A percentile compares a stretch with the other conserved stretches of the same genome.
Conservation (phyloP, 1,140 invertebrate genomes). For the Pseudomyrmex sp. region DNA sequence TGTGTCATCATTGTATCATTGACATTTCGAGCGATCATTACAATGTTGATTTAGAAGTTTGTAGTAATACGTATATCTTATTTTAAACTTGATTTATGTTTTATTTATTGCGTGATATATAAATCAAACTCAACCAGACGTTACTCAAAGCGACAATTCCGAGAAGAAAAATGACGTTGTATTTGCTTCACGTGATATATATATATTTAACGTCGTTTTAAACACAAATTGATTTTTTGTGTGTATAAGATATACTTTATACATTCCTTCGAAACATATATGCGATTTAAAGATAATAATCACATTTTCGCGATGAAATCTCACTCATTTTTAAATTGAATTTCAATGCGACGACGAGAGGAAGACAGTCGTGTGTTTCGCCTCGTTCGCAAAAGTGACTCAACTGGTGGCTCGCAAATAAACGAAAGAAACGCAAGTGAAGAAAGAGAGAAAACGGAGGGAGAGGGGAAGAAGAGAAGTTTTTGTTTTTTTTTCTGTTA, state of each 20-base stretch:
- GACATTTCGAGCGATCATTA: too few relatives aligned
- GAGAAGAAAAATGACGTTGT: too few relatives aligned
- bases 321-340: conserved; percentile 27
- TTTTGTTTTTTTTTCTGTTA: not conserved
- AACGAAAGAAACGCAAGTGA: conserved; percentile 37
- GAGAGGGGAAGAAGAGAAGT: conserved; percentile 19
- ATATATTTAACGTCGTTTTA: not conserved
- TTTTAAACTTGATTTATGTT: too few relatives aligned
- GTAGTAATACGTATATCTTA: too few relatives aligned
- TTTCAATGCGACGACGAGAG: not conserved
- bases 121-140: too few relatives aligned
- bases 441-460: conserved; percentile 16
- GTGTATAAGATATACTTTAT: too few relatives aligned
- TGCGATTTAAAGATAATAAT: too few relatives aligned
- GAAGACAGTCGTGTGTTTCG: not conserved
- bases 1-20: conserved; percentile 12
- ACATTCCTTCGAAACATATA: too few relatives aligned
- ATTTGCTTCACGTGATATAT: not conserved
- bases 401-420: not conserved
- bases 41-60: too few relatives aligned
- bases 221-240: too few relatives aligned
- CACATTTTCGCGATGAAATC: conserved; percentile 1
- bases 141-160: too few relatives aligned
- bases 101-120: too few relatives aligned
- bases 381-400: conserved; percentile 41